Percentiles rank a stretch among this genome's conserved stretches.
Evolutionary conservation across 2,113 vertebrate genomes (phyloP).

Genomic region (Nothocercus julius): DNA sequence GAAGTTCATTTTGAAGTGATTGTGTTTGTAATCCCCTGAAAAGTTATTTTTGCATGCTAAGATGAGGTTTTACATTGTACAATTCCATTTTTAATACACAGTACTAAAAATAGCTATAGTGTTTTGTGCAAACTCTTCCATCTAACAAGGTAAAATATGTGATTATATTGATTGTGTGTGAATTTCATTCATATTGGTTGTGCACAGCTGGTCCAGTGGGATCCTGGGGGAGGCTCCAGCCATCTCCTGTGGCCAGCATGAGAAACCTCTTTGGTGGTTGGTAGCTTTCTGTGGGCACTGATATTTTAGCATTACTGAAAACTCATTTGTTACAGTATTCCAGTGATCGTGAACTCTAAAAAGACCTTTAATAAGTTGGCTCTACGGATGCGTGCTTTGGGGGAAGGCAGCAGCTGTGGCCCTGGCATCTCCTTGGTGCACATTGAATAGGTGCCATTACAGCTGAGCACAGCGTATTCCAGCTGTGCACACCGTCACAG

Average conservation of each 20-base stretch:
- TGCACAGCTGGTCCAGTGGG: neutral
- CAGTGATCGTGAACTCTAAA: neutral
- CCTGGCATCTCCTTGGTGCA: neutral
- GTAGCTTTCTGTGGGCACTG: neutral
- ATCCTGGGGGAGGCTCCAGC: neutral
- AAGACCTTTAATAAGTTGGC: neutral
- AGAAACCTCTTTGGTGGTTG: neutral
- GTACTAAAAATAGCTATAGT: neutral
- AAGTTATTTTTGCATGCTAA: neutral
- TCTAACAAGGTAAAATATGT: neutral
- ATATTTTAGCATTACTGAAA: neutral
- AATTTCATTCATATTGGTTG: neutral
- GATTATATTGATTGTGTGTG: neutral
- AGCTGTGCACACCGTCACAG: neutral
- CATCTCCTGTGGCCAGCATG: neutral
- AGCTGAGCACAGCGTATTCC: neutral
- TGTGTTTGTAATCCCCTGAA: conserved; percentile 8
- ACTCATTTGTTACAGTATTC: neutral
- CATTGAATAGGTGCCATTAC: neutral
- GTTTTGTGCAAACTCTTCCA: neutral
- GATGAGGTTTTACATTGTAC: neutral
- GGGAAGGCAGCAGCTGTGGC: neutral
- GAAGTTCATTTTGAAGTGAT: conserved; percentile 31
- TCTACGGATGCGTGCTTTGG: neutral
- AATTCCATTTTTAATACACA: neutral